These are phyloP conservation scores for Xenopus borealis DNA, from an alignment of 2,113 vertebrate species.

Conservation along the genomic window DNA sequence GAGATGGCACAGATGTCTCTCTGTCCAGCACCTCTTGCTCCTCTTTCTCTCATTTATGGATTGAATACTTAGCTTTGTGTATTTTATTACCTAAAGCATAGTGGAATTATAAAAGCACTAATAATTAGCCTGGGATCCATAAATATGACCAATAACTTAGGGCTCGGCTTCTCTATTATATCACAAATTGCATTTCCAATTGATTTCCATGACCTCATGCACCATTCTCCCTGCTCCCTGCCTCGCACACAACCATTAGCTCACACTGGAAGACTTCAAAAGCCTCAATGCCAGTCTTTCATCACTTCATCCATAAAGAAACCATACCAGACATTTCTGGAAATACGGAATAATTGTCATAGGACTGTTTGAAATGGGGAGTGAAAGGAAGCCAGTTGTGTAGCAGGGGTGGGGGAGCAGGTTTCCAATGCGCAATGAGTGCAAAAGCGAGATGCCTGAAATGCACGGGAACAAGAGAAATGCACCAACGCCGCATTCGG, in stretches of 20 bases:
- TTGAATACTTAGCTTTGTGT: constrained; percentile 30
- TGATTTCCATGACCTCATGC: constrained; percentile 46
- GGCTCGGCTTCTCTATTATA: constrained; percentile 38
- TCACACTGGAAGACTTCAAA: constrained; percentile 44
- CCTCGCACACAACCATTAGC: constrained; percentile 43
- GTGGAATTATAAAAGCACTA: constrained; percentile 28
- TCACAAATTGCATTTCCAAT: constrained; percentile 46
- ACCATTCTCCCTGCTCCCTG: constrained; percentile 35
- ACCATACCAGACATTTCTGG: constrained; percentile 22
- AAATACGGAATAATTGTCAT: constrained; percentile 45
- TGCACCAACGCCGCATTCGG: neutral
- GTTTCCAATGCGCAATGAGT: constrained; percentile 5
- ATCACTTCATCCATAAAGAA: constrained; percentile 38
- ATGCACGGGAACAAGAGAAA: neutral
- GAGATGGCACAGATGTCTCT: constrained; percentile 3
- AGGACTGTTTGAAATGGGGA: constrained; percentile 39
- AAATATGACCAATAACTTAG: constrained; percentile 45
- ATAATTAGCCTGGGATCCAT: constrained; percentile 45
- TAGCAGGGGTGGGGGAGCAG: constrained; percentile 17
- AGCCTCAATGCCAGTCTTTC: constrained; percentile 35
- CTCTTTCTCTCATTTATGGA: constrained; percentile 16
- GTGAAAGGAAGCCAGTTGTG: constrained; percentile 23
- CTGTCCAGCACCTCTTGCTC: constrained; percentile 1
- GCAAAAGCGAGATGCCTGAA: neutral
- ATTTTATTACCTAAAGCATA: constrained; percentile 38